phyloP scores from a whole-genome alignment of 2,113 vertebrate genomes.

The Mola mola region DNA sequence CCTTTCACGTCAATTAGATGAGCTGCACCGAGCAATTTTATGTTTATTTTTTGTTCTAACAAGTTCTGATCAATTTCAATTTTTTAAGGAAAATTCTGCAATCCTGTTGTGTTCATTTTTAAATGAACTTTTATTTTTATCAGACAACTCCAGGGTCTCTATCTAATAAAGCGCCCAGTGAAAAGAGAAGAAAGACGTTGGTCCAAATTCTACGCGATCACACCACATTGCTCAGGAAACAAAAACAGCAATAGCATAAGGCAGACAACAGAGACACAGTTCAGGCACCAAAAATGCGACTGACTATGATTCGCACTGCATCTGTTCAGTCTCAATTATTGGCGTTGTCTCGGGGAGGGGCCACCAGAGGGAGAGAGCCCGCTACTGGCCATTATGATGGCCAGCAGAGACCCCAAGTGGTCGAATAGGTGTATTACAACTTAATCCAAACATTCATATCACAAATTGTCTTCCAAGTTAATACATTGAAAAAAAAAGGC shows the following conservation, averaged over 20 bases:
- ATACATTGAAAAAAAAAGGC: constrained; percentile 20
- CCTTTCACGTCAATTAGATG: no score
- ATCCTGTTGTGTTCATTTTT: no score
- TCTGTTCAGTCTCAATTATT: constrained; percentile 52
- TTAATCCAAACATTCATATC: constrained; percentile 46
- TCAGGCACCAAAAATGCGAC: constrained; percentile 68
- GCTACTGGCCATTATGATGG: constrained; percentile 21
- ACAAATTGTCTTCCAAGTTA: constrained; percentile 43
- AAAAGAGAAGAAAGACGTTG: constrained; percentile 43
- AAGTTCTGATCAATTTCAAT: no score
- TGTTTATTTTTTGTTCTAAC: no score
- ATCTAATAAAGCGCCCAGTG: constrained; percentile 73
- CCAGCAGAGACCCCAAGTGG: constrained; percentile 63
- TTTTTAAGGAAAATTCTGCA: no score
- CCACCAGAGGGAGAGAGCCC: neutral
- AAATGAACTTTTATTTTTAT: constrained; percentile 32
- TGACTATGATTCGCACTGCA: constrained; percentile 53
- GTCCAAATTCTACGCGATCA: constrained; percentile 35
- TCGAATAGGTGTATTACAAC: constrained; percentile 47
- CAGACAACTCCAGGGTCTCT: constrained; percentile 72
- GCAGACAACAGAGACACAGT: constrained; percentile 58
- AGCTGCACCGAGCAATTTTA: no score
- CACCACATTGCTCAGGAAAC: constrained; percentile 23
- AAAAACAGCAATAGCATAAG: constrained; percentile 54
- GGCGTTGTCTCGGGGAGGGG: constrained; percentile 56